Conservation (phyloP, 1,140 invertebrate genomes). For the Zaprionus taronus region DNA sequence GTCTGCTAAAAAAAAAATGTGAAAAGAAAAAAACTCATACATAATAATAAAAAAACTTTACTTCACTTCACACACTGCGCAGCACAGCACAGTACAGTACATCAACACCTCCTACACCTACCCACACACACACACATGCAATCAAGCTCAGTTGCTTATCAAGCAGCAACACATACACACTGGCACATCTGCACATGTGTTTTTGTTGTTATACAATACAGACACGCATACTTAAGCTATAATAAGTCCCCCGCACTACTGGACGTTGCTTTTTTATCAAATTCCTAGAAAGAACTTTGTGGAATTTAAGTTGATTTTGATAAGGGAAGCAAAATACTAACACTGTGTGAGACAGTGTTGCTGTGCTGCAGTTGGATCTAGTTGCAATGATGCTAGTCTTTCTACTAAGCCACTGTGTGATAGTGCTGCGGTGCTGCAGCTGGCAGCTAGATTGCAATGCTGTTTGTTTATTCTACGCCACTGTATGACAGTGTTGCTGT, state of each 20-base stretch:
- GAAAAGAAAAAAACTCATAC: constrained; percentile 41
- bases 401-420: too few species aligned
- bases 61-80: constrained; percentile 62
- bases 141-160: constrained; percentile 37
- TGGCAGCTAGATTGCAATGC: neutral
- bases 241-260: constrained; percentile 30
- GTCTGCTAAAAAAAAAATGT: constrained; percentile 62
- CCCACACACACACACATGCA: constrained; percentile 22
- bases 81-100: constrained; percentile 22
- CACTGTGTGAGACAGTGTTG: too few species aligned
- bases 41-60: constrained; percentile 61
- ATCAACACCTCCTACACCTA: constrained; percentile 16
- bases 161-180: constrained; percentile 16
- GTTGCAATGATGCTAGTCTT: too few species aligned
- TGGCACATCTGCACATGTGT: neutral
- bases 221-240: constrained; percentile 21
- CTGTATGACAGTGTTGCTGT: constrained; percentile 32
- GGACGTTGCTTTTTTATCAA: constrained; percentile 60
- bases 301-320: constrained; percentile 53
- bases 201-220: neutral
- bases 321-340: neutral
- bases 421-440: too few species aligned
- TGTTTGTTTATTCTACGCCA: constrained; percentile 19
- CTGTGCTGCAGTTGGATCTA: too few species aligned
- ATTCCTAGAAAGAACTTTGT: constrained; percentile 59